Percentiles rank a stretch among this genome's conserved stretches.
phyloP scores from a whole-genome alignment of 2,797 vertebrate species.

The Schizopygopsis pylzovi region DNA sequence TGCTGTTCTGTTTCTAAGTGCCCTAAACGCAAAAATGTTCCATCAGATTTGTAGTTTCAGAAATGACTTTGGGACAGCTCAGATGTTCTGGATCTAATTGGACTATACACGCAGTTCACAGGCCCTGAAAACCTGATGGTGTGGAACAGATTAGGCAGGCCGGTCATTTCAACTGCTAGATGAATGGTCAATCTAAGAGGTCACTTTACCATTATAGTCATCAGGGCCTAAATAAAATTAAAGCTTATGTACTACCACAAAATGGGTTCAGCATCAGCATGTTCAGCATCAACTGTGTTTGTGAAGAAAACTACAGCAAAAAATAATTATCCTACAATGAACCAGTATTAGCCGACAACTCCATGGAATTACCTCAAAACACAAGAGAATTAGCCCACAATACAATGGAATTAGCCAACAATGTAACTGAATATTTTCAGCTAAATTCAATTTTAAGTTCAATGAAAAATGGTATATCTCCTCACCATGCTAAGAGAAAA shows the following conservation, averaged over 20 bases:
- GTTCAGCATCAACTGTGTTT: not conserved
- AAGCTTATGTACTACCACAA: slow-evolving; percentile 11
- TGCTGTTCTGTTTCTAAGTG: not conserved
- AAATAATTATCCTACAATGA: slow-evolving; percentile 20
- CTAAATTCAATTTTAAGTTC: not conserved
- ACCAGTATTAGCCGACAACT: slow-evolving; percentile 4
- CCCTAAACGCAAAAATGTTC: slow-evolving; percentile 8
- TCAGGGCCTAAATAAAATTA: slow-evolving; percentile 27
- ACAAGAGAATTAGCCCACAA: slow-evolving; percentile 15
- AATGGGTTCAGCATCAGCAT: not conserved
- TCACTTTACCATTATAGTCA: slow-evolving; percentile 29
- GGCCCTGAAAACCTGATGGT: slow-evolving; percentile 30
- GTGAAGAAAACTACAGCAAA: not conserved
- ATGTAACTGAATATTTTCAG: slow-evolving; percentile 7
- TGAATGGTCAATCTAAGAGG: slow-evolving; percentile 10
- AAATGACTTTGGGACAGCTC: slow-evolving; percentile 26
- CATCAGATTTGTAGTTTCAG: slow-evolving; percentile 9
- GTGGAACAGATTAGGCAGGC: slow-evolving; percentile 23
- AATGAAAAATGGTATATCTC: slow-evolving; percentile 18
- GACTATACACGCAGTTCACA: slow-evolving; percentile 2
- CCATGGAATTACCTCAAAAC: not conserved
- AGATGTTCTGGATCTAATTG: slow-evolving; percentile 18
- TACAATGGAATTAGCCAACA: slow-evolving; percentile 1
- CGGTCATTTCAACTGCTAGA: slow-evolving; percentile 17
- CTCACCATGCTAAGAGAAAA: not conserved